These are phyloP conservation scores for Euclidia mi DNA, from an alignment of 2,888 invertebrate genomes.

Conservation along the genomic window DNA sequence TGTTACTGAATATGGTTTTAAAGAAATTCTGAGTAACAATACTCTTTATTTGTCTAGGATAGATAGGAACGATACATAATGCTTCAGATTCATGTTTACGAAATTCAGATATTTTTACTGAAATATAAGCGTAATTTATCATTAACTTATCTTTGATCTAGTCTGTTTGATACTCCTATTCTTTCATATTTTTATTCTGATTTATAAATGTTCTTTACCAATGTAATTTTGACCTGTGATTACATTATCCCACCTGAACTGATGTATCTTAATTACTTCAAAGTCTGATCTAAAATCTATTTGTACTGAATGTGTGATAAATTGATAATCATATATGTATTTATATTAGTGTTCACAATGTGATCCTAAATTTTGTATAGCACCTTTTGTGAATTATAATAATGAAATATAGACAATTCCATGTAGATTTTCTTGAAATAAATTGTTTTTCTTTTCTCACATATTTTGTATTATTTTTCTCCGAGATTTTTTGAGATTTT, in stretches of 20 bases:
- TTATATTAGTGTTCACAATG: slow-evolving; percentile 45
- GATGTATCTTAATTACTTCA: slow-evolving; percentile 41
- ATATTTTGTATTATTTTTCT: not conserved
- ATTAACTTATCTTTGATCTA: too few relatives aligned
- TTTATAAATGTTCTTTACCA: too few relatives aligned
- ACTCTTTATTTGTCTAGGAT: too few relatives aligned
- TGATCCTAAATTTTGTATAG: slow-evolving; percentile 51
- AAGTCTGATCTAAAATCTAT: slow-evolving; percentile 51
- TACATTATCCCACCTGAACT: slow-evolving; percentile 20
- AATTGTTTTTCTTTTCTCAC: slow-evolving; percentile 18
- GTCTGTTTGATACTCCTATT: too few relatives aligned
- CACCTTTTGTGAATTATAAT: slow-evolving; percentile 50
- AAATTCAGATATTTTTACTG: too few relatives aligned
- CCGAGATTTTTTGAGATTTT: too few relatives aligned
- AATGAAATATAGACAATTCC: slow-evolving; percentile 25
- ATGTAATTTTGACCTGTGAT: slow-evolving; percentile 1
- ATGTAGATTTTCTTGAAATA: slow-evolving; percentile 50
- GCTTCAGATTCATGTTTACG: too few relatives aligned
- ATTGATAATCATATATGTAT: slow-evolving; percentile 53
- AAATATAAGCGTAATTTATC: too few relatives aligned
- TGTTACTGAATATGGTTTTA: too few relatives aligned
- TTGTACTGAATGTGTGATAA: slow-evolving; percentile 58
- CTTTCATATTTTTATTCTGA: too few relatives aligned
- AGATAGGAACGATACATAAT: too few relatives aligned
- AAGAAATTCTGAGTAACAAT: too few relatives aligned